These are phyloP conservation scores for Sylvilagus bachmani DNA, from an alignment of 2,113 vertebrate genomes.

Conservation along the genomic window DNA sequence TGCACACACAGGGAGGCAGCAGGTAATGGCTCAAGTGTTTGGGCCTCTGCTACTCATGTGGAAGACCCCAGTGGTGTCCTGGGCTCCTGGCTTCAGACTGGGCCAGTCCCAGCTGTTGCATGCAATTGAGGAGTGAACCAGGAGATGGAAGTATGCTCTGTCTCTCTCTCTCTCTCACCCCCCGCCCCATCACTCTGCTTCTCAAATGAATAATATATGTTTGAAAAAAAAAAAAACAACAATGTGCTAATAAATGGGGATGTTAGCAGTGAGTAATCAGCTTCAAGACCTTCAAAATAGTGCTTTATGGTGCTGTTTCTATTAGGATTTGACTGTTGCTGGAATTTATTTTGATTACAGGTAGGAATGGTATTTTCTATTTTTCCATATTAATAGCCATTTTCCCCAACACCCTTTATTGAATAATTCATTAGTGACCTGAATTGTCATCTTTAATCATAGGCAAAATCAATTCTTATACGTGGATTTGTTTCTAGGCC, in stretches of 20 bases:
- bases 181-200: too few relatives aligned
- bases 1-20: too few relatives aligned
- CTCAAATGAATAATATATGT: too few relatives aligned
- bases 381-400: constrained; percentile 10
- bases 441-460: constrained; percentile 32
- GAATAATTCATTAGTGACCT: background rate
- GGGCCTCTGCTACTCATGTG: too few relatives aligned
- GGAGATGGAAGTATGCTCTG: too few relatives aligned
- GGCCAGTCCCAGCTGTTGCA: too few relatives aligned
- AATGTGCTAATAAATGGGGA: background rate
- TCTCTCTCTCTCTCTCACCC: too few relatives aligned
- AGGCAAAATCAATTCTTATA: constrained; percentile 34
- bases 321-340: background rate
- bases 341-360: constrained; percentile 3
- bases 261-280: background rate
- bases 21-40: too few relatives aligned
- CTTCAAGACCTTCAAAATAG: background rate
- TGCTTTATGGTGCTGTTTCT: background rate
- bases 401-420: constrained; percentile 7
- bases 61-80: too few relatives aligned
- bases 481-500: background rate
- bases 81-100: too few relatives aligned
- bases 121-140: too few relatives aligned
- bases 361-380: constrained; percentile 2
- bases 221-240: background rate